phyloP scores from a whole-genome alignment of 2,888 invertebrate species.

The Hesperia comma region DNA sequence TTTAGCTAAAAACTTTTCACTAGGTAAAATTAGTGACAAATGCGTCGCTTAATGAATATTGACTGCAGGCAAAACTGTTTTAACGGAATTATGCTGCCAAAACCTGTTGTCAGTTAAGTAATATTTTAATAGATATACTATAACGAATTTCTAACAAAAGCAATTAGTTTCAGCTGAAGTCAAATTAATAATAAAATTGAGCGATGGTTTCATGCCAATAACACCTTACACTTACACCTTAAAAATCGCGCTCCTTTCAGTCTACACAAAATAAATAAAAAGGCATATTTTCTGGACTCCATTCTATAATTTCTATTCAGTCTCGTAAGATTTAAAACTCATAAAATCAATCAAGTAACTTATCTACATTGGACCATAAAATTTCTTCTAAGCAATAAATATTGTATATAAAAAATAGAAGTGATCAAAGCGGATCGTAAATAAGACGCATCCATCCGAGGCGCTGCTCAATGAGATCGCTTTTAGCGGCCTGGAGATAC shows the following conservation, averaged over 20 bases:
- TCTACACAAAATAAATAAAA: not conserved
- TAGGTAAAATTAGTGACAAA: too few species aligned
- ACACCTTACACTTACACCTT: too few species aligned
- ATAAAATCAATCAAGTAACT: constrained; percentile 4
- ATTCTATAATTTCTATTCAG: not conserved
- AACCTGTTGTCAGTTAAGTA: too few species aligned
- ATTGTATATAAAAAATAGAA: constrained; percentile 1
- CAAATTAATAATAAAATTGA: too few species aligned
- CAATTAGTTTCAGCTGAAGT: too few species aligned
- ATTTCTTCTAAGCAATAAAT: constrained; percentile 3
- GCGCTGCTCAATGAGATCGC: constrained; percentile 20
- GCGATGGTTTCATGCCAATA: too few species aligned
- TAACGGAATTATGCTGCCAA: too few species aligned
- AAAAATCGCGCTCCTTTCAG: not conserved
- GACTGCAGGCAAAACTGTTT: too few species aligned
- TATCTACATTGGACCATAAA: constrained; percentile 8
- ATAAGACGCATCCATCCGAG: constrained; percentile 18
- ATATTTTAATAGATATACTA: too few species aligned
- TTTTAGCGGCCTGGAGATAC: constrained; percentile 10
- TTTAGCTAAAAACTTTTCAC: too few species aligned
- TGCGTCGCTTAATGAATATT: too few species aligned
- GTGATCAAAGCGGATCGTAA: constrained; percentile 22
- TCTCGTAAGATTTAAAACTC: not conserved
- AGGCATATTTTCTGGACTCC: not conserved
- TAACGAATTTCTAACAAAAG: too few species aligned